Evolutionary conservation across 2,797 vertebrate species (phyloP).

Genomic region (Cyprinella venusta): DNA sequence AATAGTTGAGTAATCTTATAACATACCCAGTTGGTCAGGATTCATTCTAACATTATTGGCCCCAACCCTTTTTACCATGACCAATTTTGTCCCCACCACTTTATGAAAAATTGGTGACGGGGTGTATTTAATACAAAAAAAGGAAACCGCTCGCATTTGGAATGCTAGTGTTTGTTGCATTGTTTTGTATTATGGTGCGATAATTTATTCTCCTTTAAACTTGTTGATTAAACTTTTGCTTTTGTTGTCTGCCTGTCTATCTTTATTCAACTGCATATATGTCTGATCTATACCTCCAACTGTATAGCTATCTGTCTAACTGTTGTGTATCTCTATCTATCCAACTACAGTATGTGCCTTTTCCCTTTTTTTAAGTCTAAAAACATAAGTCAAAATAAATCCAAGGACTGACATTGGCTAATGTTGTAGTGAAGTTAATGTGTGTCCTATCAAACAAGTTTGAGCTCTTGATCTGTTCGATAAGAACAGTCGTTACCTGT

Average conservation of each 20-base stretch:
- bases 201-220: not conserved
- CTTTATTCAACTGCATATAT: not conserved
- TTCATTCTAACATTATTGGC: not conserved
- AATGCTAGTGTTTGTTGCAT: too few species aligned
- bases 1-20: conserved; percentile 11
- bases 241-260: not conserved
- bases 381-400: not conserved
- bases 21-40: not conserved
- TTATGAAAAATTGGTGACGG: not conserved
- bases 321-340: not conserved
- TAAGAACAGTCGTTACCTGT: not conserved
- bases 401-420: not conserved
- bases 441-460: not conserved
- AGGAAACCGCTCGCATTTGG: not conserved
- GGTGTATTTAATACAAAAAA: not conserved
- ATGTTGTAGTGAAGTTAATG: not conserved
- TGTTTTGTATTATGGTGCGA: not conserved
- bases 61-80: not conserved
- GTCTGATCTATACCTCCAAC: not conserved
- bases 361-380: not conserved
- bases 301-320: not conserved
- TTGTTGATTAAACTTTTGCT: not conserved
- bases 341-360: not conserved
- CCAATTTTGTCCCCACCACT: not conserved
- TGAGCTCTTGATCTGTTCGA: not conserved